Evolutionary conservation across 2,113 vertebrate genomes (phyloP).

Genomic region (Lasiurus borealis): DNA sequence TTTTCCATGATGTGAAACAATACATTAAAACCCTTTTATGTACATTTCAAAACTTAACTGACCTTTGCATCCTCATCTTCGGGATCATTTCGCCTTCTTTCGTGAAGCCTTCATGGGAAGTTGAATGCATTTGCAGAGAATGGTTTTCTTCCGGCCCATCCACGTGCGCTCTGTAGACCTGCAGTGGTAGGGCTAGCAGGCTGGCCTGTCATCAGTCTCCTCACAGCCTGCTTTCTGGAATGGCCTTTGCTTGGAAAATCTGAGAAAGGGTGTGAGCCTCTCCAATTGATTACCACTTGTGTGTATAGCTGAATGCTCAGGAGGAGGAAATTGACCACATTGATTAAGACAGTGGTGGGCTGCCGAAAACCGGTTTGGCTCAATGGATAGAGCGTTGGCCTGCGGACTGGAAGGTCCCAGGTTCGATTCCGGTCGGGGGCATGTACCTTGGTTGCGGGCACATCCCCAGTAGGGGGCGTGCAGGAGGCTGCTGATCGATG

Average conservation of each 20-base stretch:
- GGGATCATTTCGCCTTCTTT: not conserved
- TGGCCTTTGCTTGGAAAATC: not conserved
- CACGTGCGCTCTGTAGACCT: not conserved
- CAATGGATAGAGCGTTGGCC: too few species aligned
- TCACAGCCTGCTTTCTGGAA: not conserved
- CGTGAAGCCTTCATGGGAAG: not conserved
- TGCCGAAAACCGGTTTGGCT: too few species aligned
- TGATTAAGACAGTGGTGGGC: too few species aligned
- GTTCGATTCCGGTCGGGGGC: too few species aligned
- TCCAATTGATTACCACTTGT: not conserved
- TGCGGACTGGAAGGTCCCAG: too few species aligned
- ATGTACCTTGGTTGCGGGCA: too few species aligned
- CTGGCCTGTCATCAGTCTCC: not conserved
- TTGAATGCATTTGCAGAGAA: not conserved
- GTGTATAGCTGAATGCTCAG: not conserved
- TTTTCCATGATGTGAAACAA: not conserved
- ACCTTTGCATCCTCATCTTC: not conserved
- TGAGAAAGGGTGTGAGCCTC: not conserved
- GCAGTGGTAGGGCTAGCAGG: not conserved
- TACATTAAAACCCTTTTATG: not conserved
- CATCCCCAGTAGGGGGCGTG: too few species aligned
- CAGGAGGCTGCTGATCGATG: too few species aligned
- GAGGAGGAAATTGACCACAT: not conserved
- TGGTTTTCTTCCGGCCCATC: not conserved
- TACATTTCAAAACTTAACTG: not conserved